A percentile compares a stretch with the other conserved stretches of the same genome.
Evolutionary conservation across 2,888 invertebrate species (phyloP).

Genomic region (Cephus sareptanus): DNA sequence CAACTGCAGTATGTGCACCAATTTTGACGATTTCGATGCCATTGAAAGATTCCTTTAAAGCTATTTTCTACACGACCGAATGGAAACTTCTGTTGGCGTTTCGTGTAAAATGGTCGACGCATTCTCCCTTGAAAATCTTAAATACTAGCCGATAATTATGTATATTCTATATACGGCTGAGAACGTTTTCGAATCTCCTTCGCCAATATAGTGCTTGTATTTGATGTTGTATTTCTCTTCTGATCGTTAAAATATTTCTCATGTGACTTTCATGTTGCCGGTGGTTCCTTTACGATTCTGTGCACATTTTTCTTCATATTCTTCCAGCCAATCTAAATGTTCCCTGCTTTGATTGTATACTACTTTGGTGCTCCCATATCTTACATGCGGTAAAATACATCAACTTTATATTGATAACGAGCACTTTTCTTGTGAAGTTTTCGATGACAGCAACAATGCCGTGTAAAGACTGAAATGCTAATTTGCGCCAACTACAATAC

Average conservation of each 20-base stretch:
- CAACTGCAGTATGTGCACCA: too few species aligned
- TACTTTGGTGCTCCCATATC: constrained; percentile 7
- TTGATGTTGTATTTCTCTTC: constrained; percentile 5
- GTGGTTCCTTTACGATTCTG: constrained; percentile 4
- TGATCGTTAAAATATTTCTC: constrained; percentile 12
- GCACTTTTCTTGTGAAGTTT: constrained; percentile 9
- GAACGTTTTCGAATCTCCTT: constrained; percentile 18
- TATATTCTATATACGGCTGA: constrained; percentile 1
- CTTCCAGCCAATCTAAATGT: constrained; percentile 8
- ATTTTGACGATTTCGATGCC: too few species aligned
- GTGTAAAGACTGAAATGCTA: constrained; percentile 4
- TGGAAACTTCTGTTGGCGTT: too few species aligned
- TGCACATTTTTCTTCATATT: constrained; percentile 10
- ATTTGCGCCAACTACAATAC: constrained; percentile 11
- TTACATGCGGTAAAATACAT: constrained; percentile 11
- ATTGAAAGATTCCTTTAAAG: too few species aligned
- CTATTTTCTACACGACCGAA: too few species aligned
- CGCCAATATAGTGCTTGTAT: constrained; percentile 17
- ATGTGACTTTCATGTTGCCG: constrained; percentile 13
- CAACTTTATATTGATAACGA: constrained; percentile 6
- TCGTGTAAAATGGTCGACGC: too few species aligned
- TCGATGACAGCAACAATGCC: too few species aligned
- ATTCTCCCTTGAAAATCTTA: too few species aligned
- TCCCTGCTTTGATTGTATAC: constrained; percentile 13
- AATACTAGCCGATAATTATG: too few species aligned